Base-by-base conservation (phyloP, 2,797 vertebrate genomes). In the Mastacembelus armatus region DNA sequence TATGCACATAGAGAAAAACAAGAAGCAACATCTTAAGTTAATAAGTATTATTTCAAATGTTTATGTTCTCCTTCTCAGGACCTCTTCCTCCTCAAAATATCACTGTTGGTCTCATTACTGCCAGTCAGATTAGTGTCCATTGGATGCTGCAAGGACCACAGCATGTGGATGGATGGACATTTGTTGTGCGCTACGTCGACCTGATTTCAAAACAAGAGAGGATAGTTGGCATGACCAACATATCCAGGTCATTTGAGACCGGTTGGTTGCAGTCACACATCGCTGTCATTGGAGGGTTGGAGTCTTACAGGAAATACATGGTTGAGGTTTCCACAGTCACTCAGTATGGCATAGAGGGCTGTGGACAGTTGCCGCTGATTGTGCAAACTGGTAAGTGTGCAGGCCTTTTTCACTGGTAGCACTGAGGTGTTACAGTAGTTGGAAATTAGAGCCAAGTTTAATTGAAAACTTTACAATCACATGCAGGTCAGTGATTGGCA, bases 301-400 rank as follows among this genome's bases (percentile, higher is more conserved):
- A 87, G 66, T 83, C 94, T 24, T 93, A 91, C 81, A 93, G 87
- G 75, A 87, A 75, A 27, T 96, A 96, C 89, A 85, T 42, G 35
- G 18, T 96, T 38, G 87, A 91, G 77, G 76, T 98, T 48, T 90
- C 93, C 77, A 94, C 92, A 0, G 78, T 95, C 61, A 90, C 94
- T 51, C 81, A 86, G 55, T 86, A 85, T 42, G 94, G 94, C 70
- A 86, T 94, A 76, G 77, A 90, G 69, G 96, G 94, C 78, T 93
- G 91, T 76, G 82, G 85, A 4, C 87, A 90, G 58, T 72, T 61
- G 4, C 77, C 91, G 57, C 30, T 95, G 66, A 78, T 84, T 73
- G 81, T 90, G 15, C 84, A 84, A 73, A 97, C 96, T 88, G 94
- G 96, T 97, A 89, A 81, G 84, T 32, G 38, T n/a, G 8, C 6